phyloP scores from a whole-genome alignment of 2,797 vertebrate genomes.

The Liparis tanakae region DNA sequence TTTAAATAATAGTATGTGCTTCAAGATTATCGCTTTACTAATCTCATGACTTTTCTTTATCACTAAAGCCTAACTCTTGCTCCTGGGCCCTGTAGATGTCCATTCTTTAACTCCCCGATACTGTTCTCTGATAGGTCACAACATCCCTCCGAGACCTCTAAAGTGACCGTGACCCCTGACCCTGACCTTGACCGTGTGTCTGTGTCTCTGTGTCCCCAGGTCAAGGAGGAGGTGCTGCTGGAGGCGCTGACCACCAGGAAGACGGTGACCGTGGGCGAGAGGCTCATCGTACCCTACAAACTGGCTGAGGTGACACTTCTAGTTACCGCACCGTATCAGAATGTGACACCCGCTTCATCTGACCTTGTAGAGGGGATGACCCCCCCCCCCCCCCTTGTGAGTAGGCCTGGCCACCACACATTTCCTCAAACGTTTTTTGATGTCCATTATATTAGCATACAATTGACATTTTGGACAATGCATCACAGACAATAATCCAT shows the following conservation, averaged over 20 bases:
- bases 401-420: neutral
- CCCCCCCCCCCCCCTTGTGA: neutral
- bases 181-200: neutral
- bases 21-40: neutral
- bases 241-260: constrained; percentile 93
- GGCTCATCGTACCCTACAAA: constrained; percentile 92
- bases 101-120: neutral
- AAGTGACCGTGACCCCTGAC: neutral
- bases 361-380: neutral
- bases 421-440: neutral
- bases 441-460: neutral
- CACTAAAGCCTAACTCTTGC: neutral
- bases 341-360: neutral
- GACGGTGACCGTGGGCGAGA: constrained; percentile 92
- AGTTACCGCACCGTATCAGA: neutral
- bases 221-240: constrained; percentile 93
- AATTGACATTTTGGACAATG: neutral
- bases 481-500: no score
- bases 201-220: constrained; percentile 71
- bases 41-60: neutral
- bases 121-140: neutral
- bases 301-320: constrained; percentile 86
- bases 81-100: neutral
- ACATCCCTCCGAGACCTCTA: neutral
- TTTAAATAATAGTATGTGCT: neutral